Conservation (phyloP, 2,113 vertebrate species). For the Crypturellus undulatus region DNA sequence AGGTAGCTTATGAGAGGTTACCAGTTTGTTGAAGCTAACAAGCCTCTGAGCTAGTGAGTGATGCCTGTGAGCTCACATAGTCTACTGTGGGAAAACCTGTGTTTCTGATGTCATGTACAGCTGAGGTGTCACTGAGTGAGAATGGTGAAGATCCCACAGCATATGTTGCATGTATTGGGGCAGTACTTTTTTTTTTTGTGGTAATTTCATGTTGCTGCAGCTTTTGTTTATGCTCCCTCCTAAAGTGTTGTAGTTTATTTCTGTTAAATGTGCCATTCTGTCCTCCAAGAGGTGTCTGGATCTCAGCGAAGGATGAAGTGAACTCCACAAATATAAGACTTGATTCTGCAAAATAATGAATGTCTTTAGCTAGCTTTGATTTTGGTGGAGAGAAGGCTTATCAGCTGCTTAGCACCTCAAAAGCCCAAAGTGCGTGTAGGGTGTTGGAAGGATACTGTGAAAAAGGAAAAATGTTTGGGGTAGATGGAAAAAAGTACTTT, state of each 20-base stretch:
- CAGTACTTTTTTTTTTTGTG: not conserved
- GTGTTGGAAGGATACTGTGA: not conserved
- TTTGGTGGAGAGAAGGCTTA: not conserved
- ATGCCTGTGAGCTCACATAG: not conserved
- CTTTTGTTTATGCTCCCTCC: not conserved
- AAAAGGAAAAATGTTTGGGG: not conserved
- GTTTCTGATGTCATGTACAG: not conserved
- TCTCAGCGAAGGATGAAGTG: not conserved
- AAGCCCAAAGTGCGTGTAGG: not conserved
- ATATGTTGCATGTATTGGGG: not conserved
- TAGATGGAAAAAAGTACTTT: not conserved
- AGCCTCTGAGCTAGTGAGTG: not conserved
- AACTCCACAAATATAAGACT: not conserved
- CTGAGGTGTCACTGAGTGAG: not conserved
- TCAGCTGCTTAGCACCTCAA: not conserved
- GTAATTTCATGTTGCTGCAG: not conserved
- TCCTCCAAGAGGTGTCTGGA: not conserved
- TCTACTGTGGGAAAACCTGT: not conserved
- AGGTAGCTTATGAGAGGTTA: not conserved
- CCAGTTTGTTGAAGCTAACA: not conserved
- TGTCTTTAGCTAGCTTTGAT: not conserved
- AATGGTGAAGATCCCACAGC: not conserved
- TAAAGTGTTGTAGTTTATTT: not conserved
- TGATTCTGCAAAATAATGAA: not conserved
- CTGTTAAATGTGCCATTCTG: not conserved